Percentiles rank a stretch among this genome's conserved stretches.
These are phyloP conservation scores for Cepaea nemoralis DNA, from an alignment of 1,140 invertebrate species.

Conservation along the genomic window DNA sequence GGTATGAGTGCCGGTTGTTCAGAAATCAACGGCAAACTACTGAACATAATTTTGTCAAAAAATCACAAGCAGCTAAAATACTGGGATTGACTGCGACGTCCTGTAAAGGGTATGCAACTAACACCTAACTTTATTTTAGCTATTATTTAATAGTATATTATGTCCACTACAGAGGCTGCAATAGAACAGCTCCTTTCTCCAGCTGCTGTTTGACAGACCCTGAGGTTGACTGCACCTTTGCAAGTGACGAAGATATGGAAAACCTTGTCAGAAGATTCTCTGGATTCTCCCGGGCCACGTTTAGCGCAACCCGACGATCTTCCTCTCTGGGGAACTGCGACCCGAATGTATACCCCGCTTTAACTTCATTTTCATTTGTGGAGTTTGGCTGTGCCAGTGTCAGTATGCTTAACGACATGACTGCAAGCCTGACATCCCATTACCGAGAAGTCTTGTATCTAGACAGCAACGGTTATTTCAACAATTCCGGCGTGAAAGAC, in stretches of 20 bases:
- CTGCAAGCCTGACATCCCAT: not conserved
- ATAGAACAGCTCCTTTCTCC: not conserved
- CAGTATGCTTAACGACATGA: not conserved
- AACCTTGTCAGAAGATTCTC: not conserved
- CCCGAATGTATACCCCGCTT: not conserved
- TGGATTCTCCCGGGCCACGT: not conserved
- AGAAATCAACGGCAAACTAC: too few species aligned
- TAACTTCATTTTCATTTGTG: slow-evolving; percentile 22
- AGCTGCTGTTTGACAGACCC: not conserved
- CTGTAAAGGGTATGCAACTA: too few species aligned
- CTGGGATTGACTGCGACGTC: too few species aligned
- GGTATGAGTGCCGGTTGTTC: too few species aligned
- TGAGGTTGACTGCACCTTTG: slow-evolving; percentile 11
- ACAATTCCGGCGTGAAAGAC: not conserved
- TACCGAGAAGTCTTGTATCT: not conserved
- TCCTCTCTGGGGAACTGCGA: not conserved
- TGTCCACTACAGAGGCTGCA: slow-evolving; percentile 11
- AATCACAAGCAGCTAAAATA: too few species aligned
- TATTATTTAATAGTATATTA: too few species aligned
- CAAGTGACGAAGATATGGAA: not conserved
- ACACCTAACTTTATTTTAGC: too few species aligned
- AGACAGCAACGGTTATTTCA: not conserved
- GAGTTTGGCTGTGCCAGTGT: not conserved
- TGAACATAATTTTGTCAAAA: too few species aligned
- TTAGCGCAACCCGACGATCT: not conserved